Percentiles rank a stretch among this genome's conserved stretches.
Evolutionary conservation across 2,113 vertebrate species (phyloP).

Genomic region (Cryptotis parvus): DNA sequence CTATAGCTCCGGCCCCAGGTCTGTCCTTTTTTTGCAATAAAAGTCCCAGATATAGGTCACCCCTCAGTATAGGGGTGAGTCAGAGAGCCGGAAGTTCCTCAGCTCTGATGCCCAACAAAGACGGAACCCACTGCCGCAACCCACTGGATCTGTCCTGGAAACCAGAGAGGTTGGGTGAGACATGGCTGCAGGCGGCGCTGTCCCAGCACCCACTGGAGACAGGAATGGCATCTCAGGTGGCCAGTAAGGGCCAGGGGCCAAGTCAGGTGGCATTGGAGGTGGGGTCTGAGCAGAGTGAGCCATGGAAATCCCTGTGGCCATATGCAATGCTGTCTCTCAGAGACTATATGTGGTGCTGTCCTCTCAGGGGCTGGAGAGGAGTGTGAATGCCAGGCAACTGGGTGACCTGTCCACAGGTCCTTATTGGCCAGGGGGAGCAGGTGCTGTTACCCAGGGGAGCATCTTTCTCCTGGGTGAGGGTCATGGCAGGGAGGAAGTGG

Average conservation of each 20-base stretch:
- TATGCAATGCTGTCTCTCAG: no score
- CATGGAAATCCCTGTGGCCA: background rate
- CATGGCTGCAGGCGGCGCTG: background rate
- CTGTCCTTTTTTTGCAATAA: background rate
- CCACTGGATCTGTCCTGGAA: background rate
- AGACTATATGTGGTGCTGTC: no score
- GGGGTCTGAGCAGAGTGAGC: background rate
- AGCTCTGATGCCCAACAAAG: background rate
- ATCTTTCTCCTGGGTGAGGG: background rate
- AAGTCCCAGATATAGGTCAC: background rate
- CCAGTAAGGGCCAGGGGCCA: background rate
- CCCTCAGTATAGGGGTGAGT: background rate
- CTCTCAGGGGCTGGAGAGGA: background rate
- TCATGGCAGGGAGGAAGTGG: no score
- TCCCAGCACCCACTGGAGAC: background rate
- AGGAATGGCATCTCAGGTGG: background rate
- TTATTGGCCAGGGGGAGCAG: no score
- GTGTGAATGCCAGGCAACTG: background rate
- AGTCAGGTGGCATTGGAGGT: background rate
- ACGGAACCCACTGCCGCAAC: background rate
- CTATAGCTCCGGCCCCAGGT: background rate
- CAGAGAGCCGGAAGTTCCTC: background rate
- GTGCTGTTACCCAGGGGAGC: fast-evolving
- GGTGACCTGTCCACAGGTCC: background rate
- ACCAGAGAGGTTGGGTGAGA: background rate